Conservation (phyloP, 2,888 invertebrate genomes). For the Dynastes maya region DNA sequence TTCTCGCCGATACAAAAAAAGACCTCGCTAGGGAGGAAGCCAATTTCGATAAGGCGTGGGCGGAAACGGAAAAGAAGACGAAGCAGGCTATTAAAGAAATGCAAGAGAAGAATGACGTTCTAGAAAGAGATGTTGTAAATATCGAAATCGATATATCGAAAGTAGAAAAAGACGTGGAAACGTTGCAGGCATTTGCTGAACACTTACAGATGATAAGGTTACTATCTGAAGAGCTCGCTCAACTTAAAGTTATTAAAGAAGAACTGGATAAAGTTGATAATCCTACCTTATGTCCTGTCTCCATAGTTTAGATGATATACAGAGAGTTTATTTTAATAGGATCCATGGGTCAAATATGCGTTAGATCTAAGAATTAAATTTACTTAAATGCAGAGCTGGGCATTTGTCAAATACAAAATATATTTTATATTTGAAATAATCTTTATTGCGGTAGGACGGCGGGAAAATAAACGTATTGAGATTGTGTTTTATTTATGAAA, state of each 20-base stretch:
- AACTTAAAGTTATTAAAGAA: slow-evolving; percentile 48
- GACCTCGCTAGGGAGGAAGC: neutral
- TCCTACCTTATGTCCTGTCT: neutral
- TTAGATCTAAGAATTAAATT: too few species aligned
- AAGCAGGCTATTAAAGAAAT: neutral
- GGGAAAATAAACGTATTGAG: too few species aligned
- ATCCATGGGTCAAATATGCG: too few species aligned
- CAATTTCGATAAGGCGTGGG: neutral
- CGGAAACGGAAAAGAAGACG: neutral
- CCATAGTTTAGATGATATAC: neutral
- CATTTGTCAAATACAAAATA: too few species aligned
- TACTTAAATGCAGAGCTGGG: too few species aligned
- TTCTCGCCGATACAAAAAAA: neutral
- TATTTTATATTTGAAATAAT: too few species aligned
- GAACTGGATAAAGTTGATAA: slow-evolving; percentile 51
- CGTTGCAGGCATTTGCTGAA: slow-evolving; percentile 13
- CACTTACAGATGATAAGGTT: slow-evolving; percentile 14
- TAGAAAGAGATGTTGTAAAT: slow-evolving; percentile 40
- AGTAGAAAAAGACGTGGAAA: slow-evolving; percentile 34
- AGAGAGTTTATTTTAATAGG: too few species aligned
- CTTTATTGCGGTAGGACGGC: too few species aligned
- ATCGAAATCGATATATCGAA: slow-evolving; percentile 39
- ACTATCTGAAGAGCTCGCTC: slow-evolving; percentile 31
- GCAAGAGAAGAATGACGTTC: neutral
- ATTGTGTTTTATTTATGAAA: too few species aligned